These are phyloP conservation scores for Proisotoma minuta DNA, from an alignment of 2,888 invertebrate species.

Conservation along the genomic window DNA sequence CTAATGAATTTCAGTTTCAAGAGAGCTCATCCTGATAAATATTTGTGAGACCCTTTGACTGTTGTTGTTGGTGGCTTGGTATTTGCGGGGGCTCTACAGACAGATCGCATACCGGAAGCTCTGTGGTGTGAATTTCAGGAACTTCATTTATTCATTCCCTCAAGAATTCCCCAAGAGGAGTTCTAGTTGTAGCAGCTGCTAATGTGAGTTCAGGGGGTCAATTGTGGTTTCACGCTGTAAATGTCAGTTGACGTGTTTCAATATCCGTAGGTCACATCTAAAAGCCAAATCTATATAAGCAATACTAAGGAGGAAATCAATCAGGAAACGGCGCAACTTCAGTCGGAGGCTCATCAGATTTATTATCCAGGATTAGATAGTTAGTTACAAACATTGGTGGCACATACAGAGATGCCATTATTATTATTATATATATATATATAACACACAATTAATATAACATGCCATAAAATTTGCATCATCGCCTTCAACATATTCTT, in stretches of 20 bases:
- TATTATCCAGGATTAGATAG: neutral
- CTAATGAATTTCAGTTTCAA: constrained; percentile 19
- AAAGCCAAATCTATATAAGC: too few species aligned
- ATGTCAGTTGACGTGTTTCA: too few species aligned
- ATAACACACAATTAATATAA: neutral
- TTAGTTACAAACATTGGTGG: neutral
- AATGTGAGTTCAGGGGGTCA: constrained; percentile 6
- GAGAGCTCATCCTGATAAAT: neutral
- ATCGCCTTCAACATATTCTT: too few species aligned
- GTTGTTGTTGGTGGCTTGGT: constrained; percentile 1
- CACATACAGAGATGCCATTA: neutral
- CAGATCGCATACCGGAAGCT: constrained; percentile 16
- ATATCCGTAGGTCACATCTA: too few species aligned
- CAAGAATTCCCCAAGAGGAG: neutral
- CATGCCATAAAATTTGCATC: too few species aligned
- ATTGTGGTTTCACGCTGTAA: constrained; percentile 8
- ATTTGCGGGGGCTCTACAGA: constrained; percentile 5
- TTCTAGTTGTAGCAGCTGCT: neutral
- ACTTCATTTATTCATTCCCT: neutral
- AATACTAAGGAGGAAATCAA: too few species aligned
- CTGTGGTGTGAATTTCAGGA: constrained; percentile 10
- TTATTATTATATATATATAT: neutral
- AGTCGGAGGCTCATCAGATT: neutral
- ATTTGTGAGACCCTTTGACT: neutral
- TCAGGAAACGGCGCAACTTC: neutral